Conservation (phyloP, 2,797 vertebrate species). For the Bradypodion pumilum region DNA sequence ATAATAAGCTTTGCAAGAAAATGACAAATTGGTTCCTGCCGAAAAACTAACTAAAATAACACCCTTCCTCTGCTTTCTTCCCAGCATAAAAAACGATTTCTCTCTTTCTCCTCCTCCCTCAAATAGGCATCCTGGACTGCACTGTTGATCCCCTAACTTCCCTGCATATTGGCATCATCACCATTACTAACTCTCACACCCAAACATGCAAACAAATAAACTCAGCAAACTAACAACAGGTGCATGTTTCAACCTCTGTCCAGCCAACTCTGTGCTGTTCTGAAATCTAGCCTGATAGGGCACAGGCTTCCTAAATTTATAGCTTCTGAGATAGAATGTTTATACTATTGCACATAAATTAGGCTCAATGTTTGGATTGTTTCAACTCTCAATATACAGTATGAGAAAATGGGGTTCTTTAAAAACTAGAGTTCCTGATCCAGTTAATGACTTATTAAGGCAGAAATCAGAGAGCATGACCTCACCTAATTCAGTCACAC, state of each 20-base stretch:
- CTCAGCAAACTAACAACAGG: constrained; percentile 2
- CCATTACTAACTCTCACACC: neutral
- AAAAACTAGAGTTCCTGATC: constrained; percentile 41
- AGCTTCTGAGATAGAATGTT: constrained; percentile 10
- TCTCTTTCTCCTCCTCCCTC: constrained; percentile 31
- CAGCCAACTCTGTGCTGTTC: constrained; percentile 4
- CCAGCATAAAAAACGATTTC: constrained; percentile 42
- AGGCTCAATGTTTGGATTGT: constrained; percentile 10
- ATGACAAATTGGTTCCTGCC: constrained; percentile 50
- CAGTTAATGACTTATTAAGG: neutral
- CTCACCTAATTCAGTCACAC: neutral
- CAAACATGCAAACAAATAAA: neutral
- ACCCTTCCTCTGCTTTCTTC: constrained; percentile 33
- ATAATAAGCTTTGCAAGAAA: constrained; percentile 50
- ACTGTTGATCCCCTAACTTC: constrained; percentile 29
- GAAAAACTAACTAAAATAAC: constrained; percentile 58
- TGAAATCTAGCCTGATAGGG: constrained; percentile 26
- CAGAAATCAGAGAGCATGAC: constrained; percentile 31
- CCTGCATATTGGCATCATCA: neutral
- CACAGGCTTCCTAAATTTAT: neutral
- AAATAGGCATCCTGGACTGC: neutral
- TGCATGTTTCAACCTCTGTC: neutral
- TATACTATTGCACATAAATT: constrained; percentile 28
- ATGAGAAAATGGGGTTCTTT: constrained; percentile 16
- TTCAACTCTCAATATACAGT: constrained; percentile 14